A percentile compares a stretch with the other conserved stretches of the same genome.
Evolutionary conservation across 2,888 invertebrate species (phyloP).

Genomic region (Acleris emargana): DNA sequence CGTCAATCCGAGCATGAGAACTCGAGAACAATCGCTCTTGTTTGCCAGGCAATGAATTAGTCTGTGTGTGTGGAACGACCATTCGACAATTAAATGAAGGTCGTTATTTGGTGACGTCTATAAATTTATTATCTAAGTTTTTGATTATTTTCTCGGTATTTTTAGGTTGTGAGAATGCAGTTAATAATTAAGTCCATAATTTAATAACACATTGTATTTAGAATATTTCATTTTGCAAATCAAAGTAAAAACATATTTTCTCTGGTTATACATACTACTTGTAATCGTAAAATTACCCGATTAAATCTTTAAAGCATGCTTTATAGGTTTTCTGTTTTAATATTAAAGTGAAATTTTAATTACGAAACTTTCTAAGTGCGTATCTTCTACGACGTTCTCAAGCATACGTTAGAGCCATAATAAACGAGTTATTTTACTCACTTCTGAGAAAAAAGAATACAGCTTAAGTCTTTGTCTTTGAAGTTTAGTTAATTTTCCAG

Average conservation of each 20-base stretch:
- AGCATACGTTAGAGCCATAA: too few relatives aligned
- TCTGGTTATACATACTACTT: too few relatives aligned
- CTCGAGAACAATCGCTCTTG: slow-evolving; percentile 25
- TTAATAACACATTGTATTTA: too few relatives aligned
- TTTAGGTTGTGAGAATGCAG: not conserved
- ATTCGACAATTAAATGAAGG: slow-evolving; percentile 23
- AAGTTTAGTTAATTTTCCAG: too few relatives aligned
- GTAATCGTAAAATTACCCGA: too few relatives aligned
- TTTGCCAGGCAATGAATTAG: slow-evolving; percentile 14
- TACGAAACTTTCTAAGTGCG: not conserved
- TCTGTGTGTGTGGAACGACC: slow-evolving; percentile 10
- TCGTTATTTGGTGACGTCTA: not conserved
- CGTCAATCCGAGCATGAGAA: slow-evolving; percentile 26
- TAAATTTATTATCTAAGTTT: not conserved
- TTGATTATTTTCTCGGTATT: not conserved
- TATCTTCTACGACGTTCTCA: too few relatives aligned
- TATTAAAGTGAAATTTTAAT: slow-evolving; percentile 1
- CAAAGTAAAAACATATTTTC: too few relatives aligned
- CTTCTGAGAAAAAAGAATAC: too few relatives aligned
- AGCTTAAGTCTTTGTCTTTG: too few relatives aligned
- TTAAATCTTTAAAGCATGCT: not conserved
- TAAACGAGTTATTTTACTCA: too few relatives aligned
- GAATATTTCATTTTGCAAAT: too few relatives aligned
- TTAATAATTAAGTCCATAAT: too few relatives aligned
- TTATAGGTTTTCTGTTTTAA: not conserved